Conservation (phyloP, 2,888 invertebrate genomes). For the Eumerus sabulonum region DNA sequence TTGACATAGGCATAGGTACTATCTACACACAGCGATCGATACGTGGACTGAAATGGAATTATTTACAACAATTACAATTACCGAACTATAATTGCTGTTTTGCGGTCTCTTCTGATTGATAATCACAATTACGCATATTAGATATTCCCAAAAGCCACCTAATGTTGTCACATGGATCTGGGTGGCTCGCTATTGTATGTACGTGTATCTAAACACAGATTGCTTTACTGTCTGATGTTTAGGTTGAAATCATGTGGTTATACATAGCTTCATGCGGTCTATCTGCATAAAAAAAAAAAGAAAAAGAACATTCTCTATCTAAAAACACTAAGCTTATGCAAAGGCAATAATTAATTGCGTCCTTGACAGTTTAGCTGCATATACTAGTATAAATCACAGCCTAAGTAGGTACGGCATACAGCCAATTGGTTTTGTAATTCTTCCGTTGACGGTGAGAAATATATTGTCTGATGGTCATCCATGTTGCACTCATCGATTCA, state of each 20-base stretch:
- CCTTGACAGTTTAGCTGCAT: constrained; percentile 55
- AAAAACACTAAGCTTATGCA: constrained; percentile 35
- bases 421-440: constrained; percentile 58
- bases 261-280: constrained; percentile 58
- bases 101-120: constrained; percentile 69
- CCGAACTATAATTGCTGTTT: constrained; percentile 69
- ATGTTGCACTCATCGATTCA: constrained; percentile 60
- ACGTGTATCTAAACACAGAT: neutral
- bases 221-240: neutral
- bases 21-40: too few species aligned
- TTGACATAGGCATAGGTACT: too few species aligned
- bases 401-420: constrained; percentile 54
- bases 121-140: constrained; percentile 66
- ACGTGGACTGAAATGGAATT: constrained; percentile 57
- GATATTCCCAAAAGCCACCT: constrained; percentile 62
- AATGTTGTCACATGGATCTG: constrained; percentile 49
- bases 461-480: constrained; percentile 62
- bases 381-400: constrained; percentile 64
- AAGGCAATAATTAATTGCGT: constrained; percentile 60
- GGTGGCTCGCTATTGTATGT: neutral
- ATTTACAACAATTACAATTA: constrained; percentile 67
- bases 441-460: constrained; percentile 48
- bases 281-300: constrained; percentile 30
- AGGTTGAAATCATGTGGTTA: constrained; percentile 48
- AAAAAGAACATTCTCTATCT: constrained; percentile 3